phyloP scores from a whole-genome alignment of 2,888 invertebrate species.

The Sphaeridia pumilis region DNA sequence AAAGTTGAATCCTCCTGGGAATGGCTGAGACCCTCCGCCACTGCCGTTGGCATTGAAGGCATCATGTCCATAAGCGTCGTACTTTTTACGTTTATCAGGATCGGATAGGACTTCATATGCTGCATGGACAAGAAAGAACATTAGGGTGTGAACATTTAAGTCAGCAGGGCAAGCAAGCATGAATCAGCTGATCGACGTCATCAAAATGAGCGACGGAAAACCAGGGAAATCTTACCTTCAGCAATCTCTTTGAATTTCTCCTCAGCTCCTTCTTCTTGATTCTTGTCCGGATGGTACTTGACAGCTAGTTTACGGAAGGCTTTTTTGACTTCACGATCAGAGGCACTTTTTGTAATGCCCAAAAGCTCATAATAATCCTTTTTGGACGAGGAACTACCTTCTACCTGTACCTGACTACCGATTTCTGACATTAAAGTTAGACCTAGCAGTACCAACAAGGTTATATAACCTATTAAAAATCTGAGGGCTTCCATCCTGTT shows the following conservation, averaged over 20 bases:
- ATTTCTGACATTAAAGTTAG: background rate
- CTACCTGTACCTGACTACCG: conserved; percentile 6
- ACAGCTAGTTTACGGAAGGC: conserved; percentile 45
- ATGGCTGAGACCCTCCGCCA: conserved; percentile 35
- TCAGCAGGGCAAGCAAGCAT: background rate
- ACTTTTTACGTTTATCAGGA: conserved; percentile 40
- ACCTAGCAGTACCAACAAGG: background rate
- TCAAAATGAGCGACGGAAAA: background rate
- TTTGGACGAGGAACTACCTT: conserved; percentile 17
- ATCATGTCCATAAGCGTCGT: conserved; percentile 42
- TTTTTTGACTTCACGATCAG: conserved; percentile 44
- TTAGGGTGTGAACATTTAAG: no score
- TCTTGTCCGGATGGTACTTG: conserved; percentile 46
- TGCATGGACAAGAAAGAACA: conserved; percentile 33
- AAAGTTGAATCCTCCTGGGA: conserved; percentile 39
- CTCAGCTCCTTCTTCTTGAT: conserved; percentile 43
- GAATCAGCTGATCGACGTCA: background rate
- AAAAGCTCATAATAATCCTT: conserved; percentile 44
- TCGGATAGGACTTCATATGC: conserved; percentile 44
- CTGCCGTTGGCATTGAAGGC: conserved; percentile 35
- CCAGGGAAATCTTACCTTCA: conserved; percentile 41
- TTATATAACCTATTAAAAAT: background rate
- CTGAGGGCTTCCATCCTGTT: conserved; percentile 3
- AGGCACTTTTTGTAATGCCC: conserved; percentile 41
- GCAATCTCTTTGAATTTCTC: conserved; percentile 45